Conservation (phyloP, 2,797 vertebrate genomes). For the Sebastes minor region DNA sequence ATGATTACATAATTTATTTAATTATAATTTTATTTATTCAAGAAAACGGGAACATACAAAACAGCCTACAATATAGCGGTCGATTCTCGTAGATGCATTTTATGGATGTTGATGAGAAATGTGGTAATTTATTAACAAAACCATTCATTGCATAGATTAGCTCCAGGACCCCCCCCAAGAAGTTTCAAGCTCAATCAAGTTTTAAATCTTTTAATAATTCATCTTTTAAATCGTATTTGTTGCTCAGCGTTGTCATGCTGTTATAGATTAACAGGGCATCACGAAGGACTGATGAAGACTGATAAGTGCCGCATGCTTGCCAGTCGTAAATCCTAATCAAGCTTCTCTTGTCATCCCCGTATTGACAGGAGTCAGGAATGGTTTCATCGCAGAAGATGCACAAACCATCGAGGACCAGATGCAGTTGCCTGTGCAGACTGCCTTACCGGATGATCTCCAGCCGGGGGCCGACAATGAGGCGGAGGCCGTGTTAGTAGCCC, state of each 20-base stretch:
- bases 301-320: neutral
- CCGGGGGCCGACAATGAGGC: constrained; percentile 44
- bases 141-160: neutral
- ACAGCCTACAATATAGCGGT: neutral
- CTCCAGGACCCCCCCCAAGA: neutral
- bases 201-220: neutral
- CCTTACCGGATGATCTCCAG: constrained; percentile 62
- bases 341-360: constrained; percentile 11
- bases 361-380: constrained; percentile 66
- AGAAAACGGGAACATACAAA: neutral
- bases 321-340: neutral
- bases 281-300: neutral
- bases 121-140: constrained; percentile 19
- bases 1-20: too few species aligned
- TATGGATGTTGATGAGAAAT: neutral
- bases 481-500: constrained; percentile 54
- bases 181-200: neutral
- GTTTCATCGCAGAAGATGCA: constrained; percentile 69
- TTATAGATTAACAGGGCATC: constrained; percentile 28
- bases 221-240: neutral
- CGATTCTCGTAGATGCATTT: neutral
- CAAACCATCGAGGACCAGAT: constrained; percentile 79
- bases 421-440: constrained; percentile 79
- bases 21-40: neutral
- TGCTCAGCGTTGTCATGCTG: constrained; percentile 10